phyloP scores from a whole-genome alignment of 2,888 invertebrate species.

The Aleiodes leptofemur region DNA sequence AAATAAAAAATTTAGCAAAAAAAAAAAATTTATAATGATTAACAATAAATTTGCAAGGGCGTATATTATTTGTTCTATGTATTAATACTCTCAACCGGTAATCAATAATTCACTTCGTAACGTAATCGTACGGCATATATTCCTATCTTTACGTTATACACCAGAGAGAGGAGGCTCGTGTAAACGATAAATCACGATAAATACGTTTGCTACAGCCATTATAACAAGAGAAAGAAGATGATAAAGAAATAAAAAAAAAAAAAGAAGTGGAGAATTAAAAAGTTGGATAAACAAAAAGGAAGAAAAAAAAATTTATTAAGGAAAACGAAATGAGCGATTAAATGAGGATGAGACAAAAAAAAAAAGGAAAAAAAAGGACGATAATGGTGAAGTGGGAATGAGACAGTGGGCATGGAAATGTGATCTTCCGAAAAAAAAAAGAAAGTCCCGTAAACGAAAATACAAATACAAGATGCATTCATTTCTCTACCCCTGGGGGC shows the following conservation, averaged over 20 bases:
- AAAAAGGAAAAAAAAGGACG: constrained; percentile 46
- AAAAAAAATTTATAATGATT: constrained; percentile 27
- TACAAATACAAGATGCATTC: constrained; percentile 51
- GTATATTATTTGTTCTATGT: constrained; percentile 68
- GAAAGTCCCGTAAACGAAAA: constrained; percentile 29
- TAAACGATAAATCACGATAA: constrained; percentile 74
- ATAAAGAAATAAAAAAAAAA: constrained; percentile 34
- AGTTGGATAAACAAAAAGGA: constrained; percentile 31
- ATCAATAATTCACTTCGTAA: constrained; percentile 69
- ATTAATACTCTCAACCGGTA: constrained; percentile 68
- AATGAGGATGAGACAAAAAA: constrained; percentile 42
- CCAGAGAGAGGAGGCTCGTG: constrained; percentile 66
- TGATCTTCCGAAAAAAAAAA: constrained; percentile 42
- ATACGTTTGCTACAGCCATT: constrained; percentile 71
- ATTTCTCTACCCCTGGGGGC: constrained; percentile 53
- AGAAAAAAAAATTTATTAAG: constrained; percentile 39
- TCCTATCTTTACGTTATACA: constrained; percentile 41
- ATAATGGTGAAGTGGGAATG: constrained; percentile 42
- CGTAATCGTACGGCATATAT: constrained; percentile 66
- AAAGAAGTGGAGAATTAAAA: constrained; percentile 40
- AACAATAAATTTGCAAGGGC: constrained; percentile 39
- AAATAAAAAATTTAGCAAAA: too few species aligned
- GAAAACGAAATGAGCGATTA: constrained; percentile 48
- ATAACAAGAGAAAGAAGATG: constrained; percentile 60
- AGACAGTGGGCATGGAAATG: constrained; percentile 40